These are phyloP conservation scores for Tetramorium simillimum DNA, from an alignment of 1,140 invertebrate genomes.

Conservation along the genomic window DNA sequence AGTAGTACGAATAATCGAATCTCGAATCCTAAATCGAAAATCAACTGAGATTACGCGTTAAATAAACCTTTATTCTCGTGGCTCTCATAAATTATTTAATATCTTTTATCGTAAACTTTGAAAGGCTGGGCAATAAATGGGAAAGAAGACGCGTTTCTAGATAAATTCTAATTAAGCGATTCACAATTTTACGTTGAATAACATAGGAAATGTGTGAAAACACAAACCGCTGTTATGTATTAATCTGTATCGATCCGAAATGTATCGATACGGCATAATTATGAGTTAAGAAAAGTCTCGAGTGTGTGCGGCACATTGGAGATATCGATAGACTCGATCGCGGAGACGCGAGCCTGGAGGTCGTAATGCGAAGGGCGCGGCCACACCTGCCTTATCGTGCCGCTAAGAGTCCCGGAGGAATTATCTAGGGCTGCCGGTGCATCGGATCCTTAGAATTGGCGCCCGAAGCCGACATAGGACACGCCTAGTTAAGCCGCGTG, in stretches of 20 bases:
- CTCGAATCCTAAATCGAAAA: neutral
- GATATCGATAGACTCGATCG: constrained; percentile 20
- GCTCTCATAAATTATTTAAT: neutral
- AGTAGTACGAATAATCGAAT: neutral
- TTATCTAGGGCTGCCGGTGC: constrained; percentile 30
- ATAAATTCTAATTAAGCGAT: neutral
- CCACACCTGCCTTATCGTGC: constrained; percentile 67
- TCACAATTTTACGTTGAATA: neutral
- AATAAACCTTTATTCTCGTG: neutral
- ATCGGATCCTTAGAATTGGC: constrained; percentile 54
- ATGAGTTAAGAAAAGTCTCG: neutral
- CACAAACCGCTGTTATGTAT: neutral
- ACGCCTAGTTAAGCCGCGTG: constrained; percentile 78
- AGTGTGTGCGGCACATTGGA: neutral
- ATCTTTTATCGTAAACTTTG: neutral
- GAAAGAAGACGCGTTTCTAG: neutral
- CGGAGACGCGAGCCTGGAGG: constrained; percentile 7
- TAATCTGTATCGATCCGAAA: neutral
- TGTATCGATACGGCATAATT: neutral
- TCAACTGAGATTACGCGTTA: neutral
- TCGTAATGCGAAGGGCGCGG: constrained; percentile 9
- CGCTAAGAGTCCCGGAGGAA: constrained; percentile 2
- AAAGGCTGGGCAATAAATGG: neutral
- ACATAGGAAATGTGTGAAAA: neutral
- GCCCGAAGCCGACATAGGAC: constrained; percentile 71